These are phyloP conservation scores for Macrophya alboannulata DNA, from an alignment of 2,888 invertebrate genomes.

Conservation along the genomic window DNA sequence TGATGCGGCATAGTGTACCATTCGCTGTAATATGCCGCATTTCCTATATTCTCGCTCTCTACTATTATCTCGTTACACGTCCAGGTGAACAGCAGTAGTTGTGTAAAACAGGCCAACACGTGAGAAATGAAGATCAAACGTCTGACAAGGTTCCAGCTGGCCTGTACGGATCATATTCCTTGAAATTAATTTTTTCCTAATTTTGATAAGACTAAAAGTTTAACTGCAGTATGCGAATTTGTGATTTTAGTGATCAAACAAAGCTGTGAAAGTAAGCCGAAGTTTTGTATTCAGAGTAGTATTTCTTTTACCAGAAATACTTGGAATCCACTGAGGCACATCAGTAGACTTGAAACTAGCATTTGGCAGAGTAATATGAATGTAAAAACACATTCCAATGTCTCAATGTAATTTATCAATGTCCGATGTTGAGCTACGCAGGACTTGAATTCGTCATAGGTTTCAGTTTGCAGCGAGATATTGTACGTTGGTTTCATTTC, in stretches of 20 bases:
- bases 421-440: conserved; percentile 63
- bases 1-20: conserved; percentile 66
- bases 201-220: background rate
- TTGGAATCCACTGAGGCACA: conserved; percentile 67
- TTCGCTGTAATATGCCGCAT: conserved; percentile 64
- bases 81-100: conserved; percentile 68
- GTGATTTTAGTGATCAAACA: background rate
- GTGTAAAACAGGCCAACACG: conserved; percentile 63
- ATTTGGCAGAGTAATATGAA: conserved; percentile 65
- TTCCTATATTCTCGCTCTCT: conserved; percentile 64
- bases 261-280: too few species aligned
- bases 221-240: too few species aligned
- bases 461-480: conserved; percentile 6
- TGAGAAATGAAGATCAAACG: conserved; percentile 65
- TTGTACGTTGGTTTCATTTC: background rate
- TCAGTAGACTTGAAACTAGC: conserved; percentile 65
- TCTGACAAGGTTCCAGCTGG: conserved; percentile 57
- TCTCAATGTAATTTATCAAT: conserved; percentile 62
- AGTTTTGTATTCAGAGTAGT: too few species aligned
- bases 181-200: background rate
- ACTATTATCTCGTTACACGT: conserved; percentile 68
- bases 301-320: conserved; percentile 61
- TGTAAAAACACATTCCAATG: conserved; percentile 63
- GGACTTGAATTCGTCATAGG: conserved; percentile 57
- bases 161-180: conserved; percentile 56